Evolutionary conservation across 2,797 vertebrate species (phyloP), one percentile per base, ranked within the genome.

Genomic region (Alosa sapidissima): DNA sequence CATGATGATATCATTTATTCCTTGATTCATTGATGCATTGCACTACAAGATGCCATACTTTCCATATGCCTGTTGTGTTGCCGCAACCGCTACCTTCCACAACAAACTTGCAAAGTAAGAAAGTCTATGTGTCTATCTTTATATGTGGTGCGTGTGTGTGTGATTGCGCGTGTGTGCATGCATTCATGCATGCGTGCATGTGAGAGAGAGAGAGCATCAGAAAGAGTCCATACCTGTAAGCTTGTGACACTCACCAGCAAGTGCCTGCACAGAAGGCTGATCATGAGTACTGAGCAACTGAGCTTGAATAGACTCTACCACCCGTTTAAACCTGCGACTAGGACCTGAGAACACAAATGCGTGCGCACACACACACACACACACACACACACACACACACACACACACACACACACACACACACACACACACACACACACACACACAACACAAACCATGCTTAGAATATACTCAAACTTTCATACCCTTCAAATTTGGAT

Each of bases 271-370:
- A 14, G 96, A 97, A 33, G 97, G 97, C 93, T 98, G 97, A 94
- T 98, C 97, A 0, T 98, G 97, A 85, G 96, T 95, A 88, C 97
- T 97, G 87, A 98, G 95, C 33, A 98, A 91, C 92, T 98, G 97
- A 83, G 97, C 97, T 92, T 98, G 97, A 91, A 98, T 98, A n/a
- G 97, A 97, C 91, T 98, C 97, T 88, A 98, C 97, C 47, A 98
- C 97, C 86, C 97, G 93, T 91, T 97, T 98, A 92, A 98, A 98
- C 90, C 97, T 95, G 88, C 97, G 97, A 90, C 97, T 98, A 84
- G 97, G 97, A 93, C 97, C 97, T 98, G 89, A 28, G 62, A 81
- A 49, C 24, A 87, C 14, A 62, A 24, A 24, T 5, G 5, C 2
- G 14, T 24, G 14, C 58, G 21, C 81, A 8, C 78, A 84, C 36